These are phyloP conservation scores for Fukomys damarensis DNA, from an alignment of 2,113 vertebrate genomes.

Conservation along the genomic window DNA sequence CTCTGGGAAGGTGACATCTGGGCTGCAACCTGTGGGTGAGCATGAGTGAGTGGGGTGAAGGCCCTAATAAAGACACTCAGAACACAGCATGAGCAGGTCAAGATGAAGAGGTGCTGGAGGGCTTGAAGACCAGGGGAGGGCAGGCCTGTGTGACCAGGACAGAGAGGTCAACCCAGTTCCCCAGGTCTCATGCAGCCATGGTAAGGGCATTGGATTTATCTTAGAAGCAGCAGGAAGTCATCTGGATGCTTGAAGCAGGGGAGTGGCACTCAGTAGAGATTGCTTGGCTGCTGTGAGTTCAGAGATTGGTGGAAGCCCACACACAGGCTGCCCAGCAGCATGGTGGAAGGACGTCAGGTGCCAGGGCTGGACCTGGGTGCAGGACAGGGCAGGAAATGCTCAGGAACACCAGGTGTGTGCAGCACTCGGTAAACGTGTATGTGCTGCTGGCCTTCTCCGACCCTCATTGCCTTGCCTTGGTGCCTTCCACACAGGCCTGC, in stretches of 20 bases:
- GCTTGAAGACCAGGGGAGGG: too few species aligned
- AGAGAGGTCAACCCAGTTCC: background rate
- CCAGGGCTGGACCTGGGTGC: background rate
- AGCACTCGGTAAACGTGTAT: background rate
- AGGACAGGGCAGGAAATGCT: background rate
- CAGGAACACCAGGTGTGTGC: background rate
- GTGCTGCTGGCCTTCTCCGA: background rate
- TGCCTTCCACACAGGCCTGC: background rate
- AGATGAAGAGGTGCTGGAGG: background rate
- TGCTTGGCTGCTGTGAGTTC: background rate
- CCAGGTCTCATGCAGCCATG: too few species aligned
- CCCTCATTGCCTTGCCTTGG: background rate
- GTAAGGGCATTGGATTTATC: background rate
- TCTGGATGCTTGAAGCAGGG: too few species aligned
- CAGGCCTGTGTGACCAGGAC: background rate
- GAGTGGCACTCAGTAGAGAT: background rate
- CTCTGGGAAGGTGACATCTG: background rate
- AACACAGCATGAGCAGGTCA: background rate
- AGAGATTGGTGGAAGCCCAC: background rate
- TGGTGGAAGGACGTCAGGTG: background rate
- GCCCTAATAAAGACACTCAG: background rate
- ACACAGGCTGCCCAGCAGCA: rapidly evolving
- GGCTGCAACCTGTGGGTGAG: background rate
- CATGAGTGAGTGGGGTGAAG: background rate
- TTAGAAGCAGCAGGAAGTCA: background rate